Percentiles rank a stretch among this genome's conserved stretches.
These are phyloP conservation scores for Hoplostethus mediterraneus DNA, from an alignment of 2,797 vertebrate species.

Conservation along the genomic window DNA sequence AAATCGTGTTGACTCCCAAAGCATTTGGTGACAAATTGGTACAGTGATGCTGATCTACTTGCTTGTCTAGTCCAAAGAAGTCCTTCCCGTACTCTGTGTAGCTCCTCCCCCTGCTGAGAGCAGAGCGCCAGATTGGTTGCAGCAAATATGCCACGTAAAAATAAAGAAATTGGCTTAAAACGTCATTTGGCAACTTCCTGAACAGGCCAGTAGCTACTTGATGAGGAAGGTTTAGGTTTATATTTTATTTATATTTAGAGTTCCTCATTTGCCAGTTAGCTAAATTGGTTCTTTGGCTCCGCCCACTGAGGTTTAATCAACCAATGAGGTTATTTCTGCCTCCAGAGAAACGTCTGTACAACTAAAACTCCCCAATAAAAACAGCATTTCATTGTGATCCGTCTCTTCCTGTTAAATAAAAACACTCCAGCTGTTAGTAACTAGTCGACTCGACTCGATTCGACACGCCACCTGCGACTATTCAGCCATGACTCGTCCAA, in stretches of 20 bases:
- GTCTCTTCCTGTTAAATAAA: conserved; percentile 36
- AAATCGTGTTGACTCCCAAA: too few relatives aligned
- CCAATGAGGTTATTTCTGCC: conserved; percentile 34
- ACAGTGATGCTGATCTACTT: conserved; percentile 11
- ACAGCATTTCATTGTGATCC: conserved; percentile 44
- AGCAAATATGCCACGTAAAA: too few relatives aligned
- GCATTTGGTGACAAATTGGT: neutral
- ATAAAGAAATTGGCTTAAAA: too few relatives aligned
- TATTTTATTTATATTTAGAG: too few relatives aligned
- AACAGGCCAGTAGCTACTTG: too few relatives aligned
- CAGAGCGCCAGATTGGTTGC: too few relatives aligned
- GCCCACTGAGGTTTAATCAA: conserved; percentile 8
- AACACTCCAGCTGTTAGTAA: conserved; percentile 40
- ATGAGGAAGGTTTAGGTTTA: too few relatives aligned
- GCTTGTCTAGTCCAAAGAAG: too few relatives aligned
- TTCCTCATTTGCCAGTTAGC: too few relatives aligned
- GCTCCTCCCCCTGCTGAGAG: too few relatives aligned
- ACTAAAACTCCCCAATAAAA: conserved; percentile 70
- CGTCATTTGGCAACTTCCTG: too few relatives aligned
- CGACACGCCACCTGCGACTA: conserved; percentile 70
- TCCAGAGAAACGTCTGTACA: conserved; percentile 50
- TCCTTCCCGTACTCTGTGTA: too few relatives aligned
- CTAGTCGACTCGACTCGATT: conserved; percentile 49
- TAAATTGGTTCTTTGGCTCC: neutral
- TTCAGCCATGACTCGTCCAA: conserved; percentile 59